phyloP scores from a whole-genome alignment of 2,888 invertebrate genomes.

The Mayetiola destructor region DNA sequence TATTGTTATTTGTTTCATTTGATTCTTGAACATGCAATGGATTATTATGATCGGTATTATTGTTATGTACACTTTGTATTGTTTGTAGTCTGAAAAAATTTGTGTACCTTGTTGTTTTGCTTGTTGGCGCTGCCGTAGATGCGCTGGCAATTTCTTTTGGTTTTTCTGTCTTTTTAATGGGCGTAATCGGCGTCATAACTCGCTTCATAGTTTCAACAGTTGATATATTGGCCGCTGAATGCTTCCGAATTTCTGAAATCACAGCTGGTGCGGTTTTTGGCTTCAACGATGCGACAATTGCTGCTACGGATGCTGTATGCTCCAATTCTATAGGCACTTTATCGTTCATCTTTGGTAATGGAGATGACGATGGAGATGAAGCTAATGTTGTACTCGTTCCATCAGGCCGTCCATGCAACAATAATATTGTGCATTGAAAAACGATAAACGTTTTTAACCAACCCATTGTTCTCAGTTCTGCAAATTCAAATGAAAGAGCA shows the following conservation, averaged over 20 bases:
- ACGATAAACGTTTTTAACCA: constrained; percentile 1
- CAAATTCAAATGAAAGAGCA: neutral
- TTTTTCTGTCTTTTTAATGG: neutral
- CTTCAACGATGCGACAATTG: neutral
- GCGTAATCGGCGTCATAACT: neutral
- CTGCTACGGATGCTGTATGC: neutral
- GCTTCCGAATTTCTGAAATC: neutral
- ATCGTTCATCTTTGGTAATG: too few relatives aligned
- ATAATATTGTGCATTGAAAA: constrained; percentile 6
- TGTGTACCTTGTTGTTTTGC: constrained; percentile 7
- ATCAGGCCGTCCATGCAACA: neutral
- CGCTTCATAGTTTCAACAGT: neutral
- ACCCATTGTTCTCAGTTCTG: neutral
- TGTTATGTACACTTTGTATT: neutral
- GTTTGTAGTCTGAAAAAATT: neutral
- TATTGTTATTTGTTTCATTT: neutral
- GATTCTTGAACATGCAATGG: too few relatives aligned
- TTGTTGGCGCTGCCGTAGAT: neutral
- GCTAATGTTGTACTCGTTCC: neutral
- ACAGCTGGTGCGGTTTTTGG: neutral
- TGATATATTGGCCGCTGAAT: neutral
- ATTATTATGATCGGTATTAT: neutral
- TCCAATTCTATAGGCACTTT: neutral
- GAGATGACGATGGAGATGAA: too few relatives aligned
- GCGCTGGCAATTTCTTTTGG: neutral